Evolutionary conservation across 2,888 invertebrate genomes (phyloP).

Genomic region (Eupithecia subfuscata): DNA sequence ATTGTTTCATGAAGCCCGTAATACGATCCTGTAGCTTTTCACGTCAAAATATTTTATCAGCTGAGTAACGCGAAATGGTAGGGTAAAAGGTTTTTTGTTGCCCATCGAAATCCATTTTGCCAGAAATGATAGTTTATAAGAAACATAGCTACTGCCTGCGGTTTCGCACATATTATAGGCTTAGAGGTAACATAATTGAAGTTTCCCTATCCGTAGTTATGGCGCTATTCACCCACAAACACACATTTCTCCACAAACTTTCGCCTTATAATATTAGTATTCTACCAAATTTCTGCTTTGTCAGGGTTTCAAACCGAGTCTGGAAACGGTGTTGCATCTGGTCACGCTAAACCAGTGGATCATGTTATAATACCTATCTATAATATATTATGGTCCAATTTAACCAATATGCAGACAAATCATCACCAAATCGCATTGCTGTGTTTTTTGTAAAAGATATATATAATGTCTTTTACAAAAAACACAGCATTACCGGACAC

Average conservation of each 20-base stretch:
- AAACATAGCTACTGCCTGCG: neutral
- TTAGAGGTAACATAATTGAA: neutral
- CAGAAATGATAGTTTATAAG: conserved; percentile 13
- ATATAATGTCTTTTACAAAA: no score
- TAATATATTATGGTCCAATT: neutral
- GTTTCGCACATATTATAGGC: neutral
- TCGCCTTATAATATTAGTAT: neutral
- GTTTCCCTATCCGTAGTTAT: neutral
- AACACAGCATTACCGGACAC: no score
- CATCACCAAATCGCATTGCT: neutral
- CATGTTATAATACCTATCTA: neutral
- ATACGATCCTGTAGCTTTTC: conserved; percentile 30
- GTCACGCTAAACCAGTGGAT: neutral
- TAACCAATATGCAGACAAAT: neutral
- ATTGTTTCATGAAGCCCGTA: conserved; percentile 6
- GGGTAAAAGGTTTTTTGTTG: conserved; percentile 38
- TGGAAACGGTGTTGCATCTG: neutral
- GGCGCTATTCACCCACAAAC: neutral
- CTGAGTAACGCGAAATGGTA: conserved; percentile 27
- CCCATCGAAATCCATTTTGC: conserved; percentile 37
- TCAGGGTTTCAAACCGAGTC: neutral
- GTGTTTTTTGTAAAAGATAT: neutral
- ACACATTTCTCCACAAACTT: neutral
- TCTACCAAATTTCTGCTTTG: neutral
- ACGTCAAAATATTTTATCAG: conserved; percentile 34